Percentiles rank a stretch among this genome's conserved stretches.
phyloP scores from a whole-genome alignment of 2,797 vertebrate species.

The Chanos chanos region DNA sequence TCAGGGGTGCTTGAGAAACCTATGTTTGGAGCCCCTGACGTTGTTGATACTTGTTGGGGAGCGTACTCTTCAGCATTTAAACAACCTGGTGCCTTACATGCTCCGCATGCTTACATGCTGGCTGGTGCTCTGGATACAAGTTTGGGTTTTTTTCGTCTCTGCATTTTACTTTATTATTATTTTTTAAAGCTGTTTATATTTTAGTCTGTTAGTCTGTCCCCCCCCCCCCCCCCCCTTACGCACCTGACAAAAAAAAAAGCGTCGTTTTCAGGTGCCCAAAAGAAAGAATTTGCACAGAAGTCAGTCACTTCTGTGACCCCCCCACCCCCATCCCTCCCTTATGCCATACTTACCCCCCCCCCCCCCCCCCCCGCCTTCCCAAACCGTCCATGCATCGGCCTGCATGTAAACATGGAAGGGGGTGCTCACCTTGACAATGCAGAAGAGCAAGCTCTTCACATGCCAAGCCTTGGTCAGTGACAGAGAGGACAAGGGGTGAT shows the following conservation, averaged over 20 bases:
- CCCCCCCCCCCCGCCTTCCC: constrained; percentile 46
- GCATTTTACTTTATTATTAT: constrained; percentile 32
- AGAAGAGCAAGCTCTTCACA: constrained; percentile 58
- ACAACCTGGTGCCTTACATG: constrained; percentile 83
- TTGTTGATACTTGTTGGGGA: constrained; percentile 65
- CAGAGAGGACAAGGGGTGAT: constrained; percentile 50
- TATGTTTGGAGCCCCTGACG: constrained; percentile 67
- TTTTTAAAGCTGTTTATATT: constrained; percentile 61
- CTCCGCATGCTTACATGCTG: constrained; percentile 81
- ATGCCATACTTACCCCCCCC: neutral
- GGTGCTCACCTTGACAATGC: constrained; percentile 71
- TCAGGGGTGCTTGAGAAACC: constrained; percentile 69
- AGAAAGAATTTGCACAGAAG: no score
- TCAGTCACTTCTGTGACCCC: neutral
- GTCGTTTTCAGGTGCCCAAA: no score
- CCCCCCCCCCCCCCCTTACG: neutral
- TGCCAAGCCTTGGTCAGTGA: constrained; percentile 50
- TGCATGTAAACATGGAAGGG: constrained; percentile 76
- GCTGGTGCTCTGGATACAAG: constrained; percentile 78
- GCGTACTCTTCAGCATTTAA: constrained; percentile 77
- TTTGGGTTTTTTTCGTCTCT: constrained; percentile 61
- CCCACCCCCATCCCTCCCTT: neutral
- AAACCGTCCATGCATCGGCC: constrained; percentile 75
- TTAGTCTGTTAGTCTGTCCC: constrained; percentile 48
- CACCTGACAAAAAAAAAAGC: no score